Evolutionary conservation across 2,797 vertebrate genomes (phyloP), one percentile per base, ranked within the genome.

Genomic region (Spinus pinus): DNA sequence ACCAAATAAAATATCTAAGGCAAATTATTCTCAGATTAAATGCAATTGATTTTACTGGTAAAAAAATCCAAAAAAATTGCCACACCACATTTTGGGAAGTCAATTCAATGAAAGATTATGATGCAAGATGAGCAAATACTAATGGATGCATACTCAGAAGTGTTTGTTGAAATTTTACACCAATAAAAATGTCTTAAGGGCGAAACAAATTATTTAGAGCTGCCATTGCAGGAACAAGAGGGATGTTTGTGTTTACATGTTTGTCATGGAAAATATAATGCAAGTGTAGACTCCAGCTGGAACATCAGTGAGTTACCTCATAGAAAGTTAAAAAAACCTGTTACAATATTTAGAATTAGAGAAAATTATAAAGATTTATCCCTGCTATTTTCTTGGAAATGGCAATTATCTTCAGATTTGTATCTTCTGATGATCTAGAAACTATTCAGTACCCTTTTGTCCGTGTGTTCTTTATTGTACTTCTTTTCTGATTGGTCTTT

Each of bases 301-400:
- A 93, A 24, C 35, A 87, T 81, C 5, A 2, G 13, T 62, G 35
- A 23, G 7, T 66, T 92, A 90, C 24, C 78, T 41, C 56, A 83
- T 37, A 71, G 62, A 33, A 95, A 88, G 66, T 74, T 78, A 81
- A 47, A 53, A 95, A 95, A 81, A n/a, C 0, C 9, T 35, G 50
- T 94, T 86, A 77, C 18, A 92, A 25, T 50, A 86, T 70, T 70
- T 56, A 92, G 58, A 60, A 42, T 44, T 88, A 24, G 44, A 92
- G 61, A 91, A 93, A 90, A 91, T 71, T 9, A 60, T 85, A 84
- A 90, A 75, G 28, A 15, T 77, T 97, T 95, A 60, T 95, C 57
- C 42, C 28, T 83, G 30, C 78, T 31, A 88, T 95, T 96, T 97
- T 95, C 49, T 97, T 20, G 16, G 71, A 95, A 96, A 90, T 78